Conservation (phyloP, 2,888 invertebrate species). For the Saturnia japonica region DNA sequence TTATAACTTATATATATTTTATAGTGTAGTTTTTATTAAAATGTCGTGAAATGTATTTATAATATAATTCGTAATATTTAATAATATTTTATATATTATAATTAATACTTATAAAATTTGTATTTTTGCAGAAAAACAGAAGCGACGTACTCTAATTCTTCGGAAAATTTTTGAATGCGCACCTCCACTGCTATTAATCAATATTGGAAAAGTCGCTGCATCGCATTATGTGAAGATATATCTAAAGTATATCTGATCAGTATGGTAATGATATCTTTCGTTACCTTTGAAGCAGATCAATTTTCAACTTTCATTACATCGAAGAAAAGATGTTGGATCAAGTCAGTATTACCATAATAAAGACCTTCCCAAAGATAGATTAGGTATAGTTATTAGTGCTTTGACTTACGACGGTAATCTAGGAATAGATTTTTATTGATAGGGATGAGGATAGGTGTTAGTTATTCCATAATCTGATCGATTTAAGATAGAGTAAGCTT, state of each 20-base stretch:
- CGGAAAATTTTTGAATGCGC: neutral
- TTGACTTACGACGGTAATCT: conserved; percentile 35
- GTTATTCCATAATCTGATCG: neutral
- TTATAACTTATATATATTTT: neutral
- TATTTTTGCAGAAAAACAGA: neutral
- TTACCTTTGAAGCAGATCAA: neutral
- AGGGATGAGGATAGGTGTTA: neutral
- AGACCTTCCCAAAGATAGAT: conserved; percentile 60
- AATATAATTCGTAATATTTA: too few relatives aligned
- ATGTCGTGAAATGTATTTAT: too few relatives aligned
- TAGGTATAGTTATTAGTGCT: conserved; percentile 44
- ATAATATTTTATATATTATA: too few relatives aligned
- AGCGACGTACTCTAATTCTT: neutral
- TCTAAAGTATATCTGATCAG: neutral
- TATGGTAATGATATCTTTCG: neutral
- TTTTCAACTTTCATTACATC: neutral
- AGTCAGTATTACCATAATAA: conserved; percentile 24
- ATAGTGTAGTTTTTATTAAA: neutral
- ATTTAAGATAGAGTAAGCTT: conserved; percentile 25
- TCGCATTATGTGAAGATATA: neutral
- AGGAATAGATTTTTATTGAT: conserved; percentile 26
- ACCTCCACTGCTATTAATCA: neutral
- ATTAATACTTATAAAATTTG: too few relatives aligned
- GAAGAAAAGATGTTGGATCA: conserved; percentile 5
- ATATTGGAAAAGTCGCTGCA: neutral